phyloP scores from a whole-genome alignment of 2,113 vertebrate genomes.

The Chaenogobius annularis region DNA sequence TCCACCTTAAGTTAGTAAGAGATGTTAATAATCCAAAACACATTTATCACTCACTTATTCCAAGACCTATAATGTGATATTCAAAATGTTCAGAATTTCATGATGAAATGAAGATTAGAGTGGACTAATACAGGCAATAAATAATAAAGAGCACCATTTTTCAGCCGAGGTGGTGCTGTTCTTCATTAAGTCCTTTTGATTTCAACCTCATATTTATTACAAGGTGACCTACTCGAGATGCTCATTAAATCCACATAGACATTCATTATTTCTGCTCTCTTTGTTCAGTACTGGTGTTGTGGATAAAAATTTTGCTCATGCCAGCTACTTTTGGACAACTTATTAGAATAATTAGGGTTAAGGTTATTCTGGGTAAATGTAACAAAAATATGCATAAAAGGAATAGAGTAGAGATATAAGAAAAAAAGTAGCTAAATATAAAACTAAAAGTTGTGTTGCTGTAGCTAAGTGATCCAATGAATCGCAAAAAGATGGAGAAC shows the following conservation, averaged over 20 bases:
- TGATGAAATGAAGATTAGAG: conserved; percentile 15
- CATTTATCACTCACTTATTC: background rate
- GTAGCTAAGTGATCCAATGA: background rate
- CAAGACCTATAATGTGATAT: background rate
- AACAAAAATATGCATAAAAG: background rate
- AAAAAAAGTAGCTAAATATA: background rate
- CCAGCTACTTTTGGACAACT: background rate
- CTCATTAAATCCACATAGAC: conserved; percentile 47
- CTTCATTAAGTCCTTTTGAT: conserved; percentile 47
- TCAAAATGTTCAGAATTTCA: conserved; percentile 9
- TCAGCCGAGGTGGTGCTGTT: conserved; percentile 28
- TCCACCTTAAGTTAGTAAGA: conserved; percentile 82
- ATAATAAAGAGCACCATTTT: conserved; percentile 47
- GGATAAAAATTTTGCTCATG: conserved; percentile 31
- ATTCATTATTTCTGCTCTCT: conserved; percentile 37
- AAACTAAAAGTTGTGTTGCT: background rate
- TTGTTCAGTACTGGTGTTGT: conserved; percentile 17
- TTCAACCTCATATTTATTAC: conserved; percentile 45
- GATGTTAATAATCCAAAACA: background rate
- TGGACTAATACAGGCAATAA: conserved; percentile 31
- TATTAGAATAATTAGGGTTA: background rate
- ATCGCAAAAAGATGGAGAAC: background rate
- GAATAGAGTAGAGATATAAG: background rate
- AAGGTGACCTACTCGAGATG: conserved; percentile 43
- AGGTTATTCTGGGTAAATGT: background rate